Conservation (phyloP, 2,888 invertebrate species). For the Erebia aethiops region DNA sequence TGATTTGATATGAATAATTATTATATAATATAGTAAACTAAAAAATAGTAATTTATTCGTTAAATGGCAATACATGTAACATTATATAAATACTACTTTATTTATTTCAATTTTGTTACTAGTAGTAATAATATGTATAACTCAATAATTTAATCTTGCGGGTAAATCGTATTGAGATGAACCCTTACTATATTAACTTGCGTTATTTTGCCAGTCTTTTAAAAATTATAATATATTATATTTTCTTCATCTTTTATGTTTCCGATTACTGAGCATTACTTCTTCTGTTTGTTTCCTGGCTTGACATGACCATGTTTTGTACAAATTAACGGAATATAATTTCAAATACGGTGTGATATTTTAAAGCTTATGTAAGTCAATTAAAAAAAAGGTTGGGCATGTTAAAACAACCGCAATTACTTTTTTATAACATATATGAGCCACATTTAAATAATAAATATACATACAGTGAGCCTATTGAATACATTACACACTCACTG, state of each 20-base stretch:
- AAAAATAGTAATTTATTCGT: neutral
- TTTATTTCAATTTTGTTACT: too few relatives aligned
- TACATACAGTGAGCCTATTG: neutral
- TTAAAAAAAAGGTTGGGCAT: neutral
- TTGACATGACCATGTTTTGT: neutral
- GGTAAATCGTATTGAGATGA: too few relatives aligned
- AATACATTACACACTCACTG: neutral
- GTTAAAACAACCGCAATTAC: neutral
- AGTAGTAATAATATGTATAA: too few relatives aligned
- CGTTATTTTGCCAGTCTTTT: too few relatives aligned
- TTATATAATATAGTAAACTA: neutral
- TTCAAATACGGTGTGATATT: constrained; percentile 15
- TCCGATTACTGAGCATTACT: too few relatives aligned
- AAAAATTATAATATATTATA: too few relatives aligned
- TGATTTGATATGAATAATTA: neutral
- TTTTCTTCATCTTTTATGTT: too few relatives aligned
- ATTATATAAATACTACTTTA: too few relatives aligned
- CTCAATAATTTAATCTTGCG: too few relatives aligned
- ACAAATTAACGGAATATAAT: constrained; percentile 11
- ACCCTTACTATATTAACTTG: too few relatives aligned
- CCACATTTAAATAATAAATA: neutral
- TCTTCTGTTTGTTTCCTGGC: neutral
- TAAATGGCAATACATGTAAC: neutral
- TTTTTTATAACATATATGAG: neutral
- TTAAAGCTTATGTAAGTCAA: constrained; percentile 3